A percentile compares a stretch with the other conserved stretches of the same genome.
Conservation (phyloP, 2,888 invertebrate genomes). For the Catocala fraxini region DNA sequence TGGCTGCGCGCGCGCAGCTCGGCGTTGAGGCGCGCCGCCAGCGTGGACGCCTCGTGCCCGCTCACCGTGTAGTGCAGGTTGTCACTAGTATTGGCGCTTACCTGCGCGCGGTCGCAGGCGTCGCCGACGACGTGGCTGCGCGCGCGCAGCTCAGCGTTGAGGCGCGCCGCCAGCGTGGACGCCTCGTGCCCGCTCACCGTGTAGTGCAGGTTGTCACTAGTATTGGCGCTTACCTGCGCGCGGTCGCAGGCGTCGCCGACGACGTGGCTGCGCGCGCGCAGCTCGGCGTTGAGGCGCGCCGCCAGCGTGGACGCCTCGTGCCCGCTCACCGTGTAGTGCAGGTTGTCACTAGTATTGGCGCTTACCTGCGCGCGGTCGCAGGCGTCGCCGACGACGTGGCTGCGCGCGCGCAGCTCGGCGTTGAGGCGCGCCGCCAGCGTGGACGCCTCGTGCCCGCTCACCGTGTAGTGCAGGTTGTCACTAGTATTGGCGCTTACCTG, state of each 20-base stretch:
- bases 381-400: constrained; percentile 52
- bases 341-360: constrained; percentile 60
- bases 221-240: constrained; percentile 59
- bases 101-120: constrained; percentile 64
- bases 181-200: constrained; percentile 95
- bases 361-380: constrained; percentile 65
- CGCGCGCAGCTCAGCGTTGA: constrained; percentile 89
- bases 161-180: constrained; percentile 91
- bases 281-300: constrained; percentile 90
- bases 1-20: constrained; percentile 84
- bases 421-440: constrained; percentile 91
- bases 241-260: constrained; percentile 54
- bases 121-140: constrained; percentile 59
- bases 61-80: constrained; percentile 92
- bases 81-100: constrained; percentile 15
- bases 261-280: constrained; percentile 73
- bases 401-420: constrained; percentile 87
- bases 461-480: constrained; percentile 90
- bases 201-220: constrained; percentile 85
- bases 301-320: constrained; percentile 93
- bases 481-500: constrained; percentile 54
- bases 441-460: constrained; percentile 93
- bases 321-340: constrained; percentile 92
- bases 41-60: constrained; percentile 92
- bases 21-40: constrained; percentile 91